Base-by-base conservation (phyloP, 1,140 invertebrate species). In the Micrasema minimum region DNA sequence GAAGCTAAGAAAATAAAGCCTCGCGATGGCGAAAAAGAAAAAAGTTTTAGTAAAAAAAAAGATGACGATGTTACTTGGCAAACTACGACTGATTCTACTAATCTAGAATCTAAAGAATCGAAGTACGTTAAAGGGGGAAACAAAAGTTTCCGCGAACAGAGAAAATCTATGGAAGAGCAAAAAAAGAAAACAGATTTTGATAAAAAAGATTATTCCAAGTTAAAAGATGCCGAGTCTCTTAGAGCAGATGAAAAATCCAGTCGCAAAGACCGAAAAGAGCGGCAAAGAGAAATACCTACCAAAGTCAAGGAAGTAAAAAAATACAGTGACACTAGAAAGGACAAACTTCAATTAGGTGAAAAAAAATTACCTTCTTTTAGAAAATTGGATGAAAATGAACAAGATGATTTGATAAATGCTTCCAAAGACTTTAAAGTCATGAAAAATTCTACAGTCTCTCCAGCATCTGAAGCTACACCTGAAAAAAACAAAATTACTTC, bases 1-100 rank as follows among this genome's bases (percentile, higher is more conserved):
- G 81, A 84, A 71, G 76, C 82, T n/a, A 83, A 82, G 51, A 85
- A 83, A 77, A 83, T 83, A 20, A 85, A 85, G 77, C 76, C 80
- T 11, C 78, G 80, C 61, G 83, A 85, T 61, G 81, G 79, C 78
- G 83, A 84, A 46, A 84, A 81, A 72, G 80, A 87, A 6, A 85
- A 82, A 75, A 80, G 82, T 5, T 73, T 72, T 67, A 76, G 78
- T 9, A 83, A 82, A 48, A 75, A 81, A 69, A 81, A 79, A 75
- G 86, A 86, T 66, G 85, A 87, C 41, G 77, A 85, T 6, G 74
- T 82, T 59, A 16, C 55, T 43, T 16, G 76, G 69, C 71, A 43
- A n/a, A 20, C 14, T 2, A 66, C 45, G 26, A 45, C 50, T 61
- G 55, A 62, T 18, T 45, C 46, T n/a, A 26, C 26, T 26, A 31